Percentiles rank a stretch among this genome's conserved stretches.
Evolutionary conservation across 2,113 vertebrate species (phyloP).

Genomic region (Microtus ochrogaster): DNA sequence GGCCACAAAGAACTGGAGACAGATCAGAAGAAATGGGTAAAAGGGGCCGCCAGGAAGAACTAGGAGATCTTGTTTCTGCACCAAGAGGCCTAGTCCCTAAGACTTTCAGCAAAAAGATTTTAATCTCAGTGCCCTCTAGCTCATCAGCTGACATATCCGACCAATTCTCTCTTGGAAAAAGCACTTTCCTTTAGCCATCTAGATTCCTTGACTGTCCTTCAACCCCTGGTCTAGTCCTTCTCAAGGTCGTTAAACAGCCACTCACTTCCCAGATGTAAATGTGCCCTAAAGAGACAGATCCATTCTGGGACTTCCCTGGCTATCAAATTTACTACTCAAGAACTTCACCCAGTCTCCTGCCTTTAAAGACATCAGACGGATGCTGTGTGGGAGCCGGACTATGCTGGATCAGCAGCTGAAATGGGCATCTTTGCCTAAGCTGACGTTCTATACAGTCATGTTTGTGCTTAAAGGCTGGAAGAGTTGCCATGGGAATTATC

Average conservation of each 20-base stretch:
- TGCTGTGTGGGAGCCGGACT: neutral
- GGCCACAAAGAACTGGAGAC: neutral
- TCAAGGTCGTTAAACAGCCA: neutral
- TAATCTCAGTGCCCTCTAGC: neutral
- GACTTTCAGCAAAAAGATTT: neutral
- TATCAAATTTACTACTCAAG: neutral
- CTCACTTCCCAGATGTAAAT: neutral
- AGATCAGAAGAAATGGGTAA: neutral
- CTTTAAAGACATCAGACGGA: neutral
- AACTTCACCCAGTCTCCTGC: neutral
- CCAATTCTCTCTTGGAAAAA: neutral
- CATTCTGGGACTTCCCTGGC: neutral
- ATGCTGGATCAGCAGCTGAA: neutral
- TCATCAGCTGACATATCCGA: neutral
- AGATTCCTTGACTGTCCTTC: neutral
- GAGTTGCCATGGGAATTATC: neutral
- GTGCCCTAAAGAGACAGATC: neutral
- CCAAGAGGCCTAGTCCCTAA: neutral
- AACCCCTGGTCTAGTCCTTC: neutral
- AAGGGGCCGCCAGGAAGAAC: neutral
- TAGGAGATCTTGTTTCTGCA: neutral
- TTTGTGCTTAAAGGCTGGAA: neutral
- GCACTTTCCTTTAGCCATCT: neutral
- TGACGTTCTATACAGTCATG: neutral
- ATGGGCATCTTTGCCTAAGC: neutral